These are phyloP conservation scores for Holothuria glaberrima DNA, from an alignment of 35 echinoderm and acorn worm genomes.

Conservation along the genomic window DNA sequence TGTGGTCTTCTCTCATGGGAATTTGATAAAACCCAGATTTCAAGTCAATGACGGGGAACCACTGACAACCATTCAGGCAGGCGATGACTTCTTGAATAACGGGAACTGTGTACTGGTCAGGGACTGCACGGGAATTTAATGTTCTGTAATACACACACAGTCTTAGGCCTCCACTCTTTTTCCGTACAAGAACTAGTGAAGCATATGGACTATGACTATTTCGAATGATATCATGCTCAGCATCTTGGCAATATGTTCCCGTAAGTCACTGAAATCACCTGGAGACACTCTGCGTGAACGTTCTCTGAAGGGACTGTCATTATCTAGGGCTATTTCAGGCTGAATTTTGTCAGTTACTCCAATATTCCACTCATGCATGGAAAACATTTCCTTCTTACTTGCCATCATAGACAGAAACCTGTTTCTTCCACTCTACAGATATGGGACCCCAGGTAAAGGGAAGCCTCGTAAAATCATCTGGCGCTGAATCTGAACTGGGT, in stretches of 20 bases:
- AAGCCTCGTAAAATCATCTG: neutral
- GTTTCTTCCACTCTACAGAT: constrained; percentile 23
- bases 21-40: constrained; percentile 68
- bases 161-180: constrained; percentile 53
- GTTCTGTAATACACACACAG: constrained; percentile 66
- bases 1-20: constrained; percentile 42
- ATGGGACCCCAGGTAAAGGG: constrained; percentile 41
- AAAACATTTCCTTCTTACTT: constrained; percentile 12
- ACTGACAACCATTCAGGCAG: constrained; percentile 39
- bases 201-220: constrained; percentile 48
- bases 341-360: neutral
- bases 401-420: neutral
- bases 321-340: neutral
- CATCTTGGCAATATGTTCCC: constrained; percentile 29
- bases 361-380: constrained; percentile 35
- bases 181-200: constrained; percentile 45
- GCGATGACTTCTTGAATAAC: constrained; percentile 55
- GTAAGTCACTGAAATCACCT: constrained; percentile 46
- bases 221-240: constrained; percentile 43
- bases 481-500: neutral
- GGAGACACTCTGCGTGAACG: constrained; percentile 18
- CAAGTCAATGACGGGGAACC: constrained; percentile 57
- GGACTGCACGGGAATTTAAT: constrained; percentile 31
- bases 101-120: constrained; percentile 61
- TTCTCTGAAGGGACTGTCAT: constrained; percentile 32